Conservation (phyloP, 2,113 vertebrate species). For the Columbina picui region DNA sequence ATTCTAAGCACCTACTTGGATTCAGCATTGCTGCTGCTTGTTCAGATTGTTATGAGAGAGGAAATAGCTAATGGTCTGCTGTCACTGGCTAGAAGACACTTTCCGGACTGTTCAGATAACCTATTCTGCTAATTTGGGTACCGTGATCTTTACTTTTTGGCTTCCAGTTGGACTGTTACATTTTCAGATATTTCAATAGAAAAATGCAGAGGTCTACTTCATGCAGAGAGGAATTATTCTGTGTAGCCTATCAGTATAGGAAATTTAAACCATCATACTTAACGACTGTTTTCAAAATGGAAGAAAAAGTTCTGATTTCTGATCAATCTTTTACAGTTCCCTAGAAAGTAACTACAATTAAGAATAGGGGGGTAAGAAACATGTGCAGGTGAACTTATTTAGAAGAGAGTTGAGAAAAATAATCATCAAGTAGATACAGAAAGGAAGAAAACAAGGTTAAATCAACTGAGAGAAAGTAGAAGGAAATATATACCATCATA, state of each 20-base stretch:
- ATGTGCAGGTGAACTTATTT: neutral
- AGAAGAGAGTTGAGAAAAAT: neutral
- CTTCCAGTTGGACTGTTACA: neutral
- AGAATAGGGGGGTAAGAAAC: neutral
- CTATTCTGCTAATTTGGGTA: neutral
- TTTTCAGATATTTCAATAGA: neutral
- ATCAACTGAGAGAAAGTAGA: neutral
- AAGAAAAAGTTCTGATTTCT: neutral
- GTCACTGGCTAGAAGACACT: neutral
- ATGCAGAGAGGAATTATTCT: neutral
- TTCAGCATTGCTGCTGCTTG: neutral
- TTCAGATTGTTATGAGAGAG: neutral
- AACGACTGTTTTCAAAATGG: neutral
- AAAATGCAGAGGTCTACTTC: neutral
- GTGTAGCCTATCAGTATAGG: neutral
- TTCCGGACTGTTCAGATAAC: neutral
- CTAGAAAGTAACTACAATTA: neutral
- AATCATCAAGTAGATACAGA: neutral
- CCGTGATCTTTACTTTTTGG: neutral
- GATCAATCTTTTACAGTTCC: neutral
- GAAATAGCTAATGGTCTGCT: neutral
- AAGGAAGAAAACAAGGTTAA: neutral
- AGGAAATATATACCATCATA: neutral
- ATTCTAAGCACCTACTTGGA: neutral
- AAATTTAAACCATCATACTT: neutral